Conservation (phyloP, 2,113 vertebrate species). For the Meles meles region DNA sequence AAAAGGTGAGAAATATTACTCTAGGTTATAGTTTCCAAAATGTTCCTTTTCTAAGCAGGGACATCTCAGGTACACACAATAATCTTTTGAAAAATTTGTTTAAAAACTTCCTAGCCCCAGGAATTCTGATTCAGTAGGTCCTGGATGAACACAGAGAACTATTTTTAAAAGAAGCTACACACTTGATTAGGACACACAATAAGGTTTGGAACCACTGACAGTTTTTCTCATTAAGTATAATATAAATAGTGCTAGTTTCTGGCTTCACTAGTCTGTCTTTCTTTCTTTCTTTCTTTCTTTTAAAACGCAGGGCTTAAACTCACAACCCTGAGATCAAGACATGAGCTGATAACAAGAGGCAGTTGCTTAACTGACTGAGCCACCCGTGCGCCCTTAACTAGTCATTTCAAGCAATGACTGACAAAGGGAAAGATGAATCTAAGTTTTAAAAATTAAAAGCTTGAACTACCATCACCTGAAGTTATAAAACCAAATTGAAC, state of each 20-base stretch:
- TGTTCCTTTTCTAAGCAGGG: neutral
- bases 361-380: neutral
- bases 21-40: constrained; percentile 4
- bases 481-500: constrained; percentile 16
- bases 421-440: constrained; percentile 9
- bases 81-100: neutral
- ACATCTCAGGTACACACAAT: neutral
- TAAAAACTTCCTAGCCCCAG: neutral
- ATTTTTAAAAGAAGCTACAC: neutral
- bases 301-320: neutral
- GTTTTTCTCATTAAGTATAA: neutral
- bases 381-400: neutral
- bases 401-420: neutral
- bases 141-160: neutral
- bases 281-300: too few species aligned
- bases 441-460: constrained; percentile 17
- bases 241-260: neutral
- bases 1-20: neutral
- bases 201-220: neutral
- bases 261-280: neutral
- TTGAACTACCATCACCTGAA: neutral
- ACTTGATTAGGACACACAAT: neutral
- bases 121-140: neutral
- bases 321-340: neutral
- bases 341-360: neutral